Conservation (phyloP, 2,888 invertebrate species). For the Macrostomum cliftonense region DNA sequence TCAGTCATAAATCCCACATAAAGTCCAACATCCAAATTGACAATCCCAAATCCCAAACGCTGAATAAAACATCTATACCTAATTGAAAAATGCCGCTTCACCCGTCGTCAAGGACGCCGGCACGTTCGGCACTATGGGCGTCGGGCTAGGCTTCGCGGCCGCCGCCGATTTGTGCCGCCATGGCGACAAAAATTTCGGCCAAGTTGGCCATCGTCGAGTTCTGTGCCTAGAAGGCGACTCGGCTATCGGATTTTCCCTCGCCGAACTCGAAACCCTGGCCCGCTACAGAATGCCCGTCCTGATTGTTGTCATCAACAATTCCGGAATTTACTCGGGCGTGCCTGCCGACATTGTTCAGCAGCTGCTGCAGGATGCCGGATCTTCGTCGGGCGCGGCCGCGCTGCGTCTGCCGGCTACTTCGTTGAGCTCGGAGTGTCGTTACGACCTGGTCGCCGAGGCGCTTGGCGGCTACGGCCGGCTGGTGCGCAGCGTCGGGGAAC, state of each 20-base stretch:
- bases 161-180: constrained; percentile 77
- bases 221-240: constrained; percentile 88
- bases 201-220: constrained; percentile 60
- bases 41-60: too few relatives aligned
- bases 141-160: constrained; percentile 71
- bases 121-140: constrained; percentile 90
- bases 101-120: constrained; percentile 78
- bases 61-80: too few relatives aligned
- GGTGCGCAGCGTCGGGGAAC: constrained; percentile 56
- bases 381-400: neutral
- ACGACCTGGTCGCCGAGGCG: constrained; percentile 72
- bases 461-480: constrained; percentile 63
- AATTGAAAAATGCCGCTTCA: too few relatives aligned
- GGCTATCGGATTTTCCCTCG: constrained; percentile 90
- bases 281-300: constrained; percentile 57
- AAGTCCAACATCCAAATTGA: too few relatives aligned
- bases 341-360: constrained; percentile 44
- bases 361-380: constrained; percentile 3
- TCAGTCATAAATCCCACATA: too few relatives aligned
- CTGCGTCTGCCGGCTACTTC: constrained; percentile 59
- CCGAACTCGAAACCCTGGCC: constrained; percentile 90
- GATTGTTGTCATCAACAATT: constrained; percentile 78
- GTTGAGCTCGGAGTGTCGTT: constrained; percentile 56
- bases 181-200: constrained; percentile 44
- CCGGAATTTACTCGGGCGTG: constrained; percentile 75